These are phyloP conservation scores for Falcaria lacertinaria DNA, from an alignment of 2,888 invertebrate genomes.

Conservation along the genomic window DNA sequence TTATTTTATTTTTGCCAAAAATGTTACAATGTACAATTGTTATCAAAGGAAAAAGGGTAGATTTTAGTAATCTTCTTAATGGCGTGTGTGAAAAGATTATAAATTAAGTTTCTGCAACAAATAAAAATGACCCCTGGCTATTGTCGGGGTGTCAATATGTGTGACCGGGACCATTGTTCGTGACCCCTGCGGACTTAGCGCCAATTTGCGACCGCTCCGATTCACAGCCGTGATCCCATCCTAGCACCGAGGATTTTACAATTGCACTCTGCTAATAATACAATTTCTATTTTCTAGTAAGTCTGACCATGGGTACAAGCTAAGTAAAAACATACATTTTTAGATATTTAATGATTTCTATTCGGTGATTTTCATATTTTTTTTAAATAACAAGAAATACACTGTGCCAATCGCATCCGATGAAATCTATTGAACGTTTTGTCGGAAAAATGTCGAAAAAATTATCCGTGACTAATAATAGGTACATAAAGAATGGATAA, in stretches of 20 bases:
- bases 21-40: constrained; percentile 76
- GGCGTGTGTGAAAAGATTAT: constrained; percentile 80
- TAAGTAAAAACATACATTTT: too few relatives aligned
- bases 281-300: too few relatives aligned
- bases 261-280: constrained; percentile 45
- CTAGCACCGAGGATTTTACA: constrained; percentile 43
- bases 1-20: constrained; percentile 65
- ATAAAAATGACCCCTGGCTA: constrained; percentile 78
- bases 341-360: too few relatives aligned
- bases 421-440: too few relatives aligned
- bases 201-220: constrained; percentile 68
- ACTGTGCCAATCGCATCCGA: too few relatives aligned
- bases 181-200: constrained; percentile 71
- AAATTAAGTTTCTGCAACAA: constrained; percentile 80
- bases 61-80: constrained; percentile 79
- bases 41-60: constrained; percentile 74
- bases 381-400: too few relatives aligned
- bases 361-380: too few relatives aligned
- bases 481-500: too few relatives aligned
- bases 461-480: too few relatives aligned
- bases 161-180: constrained; percentile 71
- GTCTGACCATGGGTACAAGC: background rate
- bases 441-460: too few relatives aligned
- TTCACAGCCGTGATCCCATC: constrained; percentile 60
- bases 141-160: constrained; percentile 78